A percentile compares a stretch with the other conserved stretches of the same genome.
Conservation (phyloP, 2,797 vertebrate genomes). For the Argyrosomus regius region DNA sequence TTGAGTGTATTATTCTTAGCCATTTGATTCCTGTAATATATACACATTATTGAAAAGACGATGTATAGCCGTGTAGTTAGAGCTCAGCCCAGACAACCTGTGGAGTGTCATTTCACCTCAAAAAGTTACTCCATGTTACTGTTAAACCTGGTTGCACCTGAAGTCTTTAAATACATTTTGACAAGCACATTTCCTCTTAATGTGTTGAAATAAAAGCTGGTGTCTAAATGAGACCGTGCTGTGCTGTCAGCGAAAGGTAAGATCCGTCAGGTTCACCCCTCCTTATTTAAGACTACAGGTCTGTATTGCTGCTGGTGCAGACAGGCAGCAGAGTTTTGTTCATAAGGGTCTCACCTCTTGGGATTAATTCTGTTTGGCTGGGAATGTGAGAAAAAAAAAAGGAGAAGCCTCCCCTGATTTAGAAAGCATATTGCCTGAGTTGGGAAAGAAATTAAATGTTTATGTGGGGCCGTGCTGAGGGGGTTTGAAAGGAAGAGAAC, state of each 20-base stretch:
- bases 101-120: slow-evolving; percentile 41
- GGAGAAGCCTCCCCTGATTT: slow-evolving; percentile 55
- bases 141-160: slow-evolving; percentile 43
- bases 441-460: slow-evolving; percentile 59
- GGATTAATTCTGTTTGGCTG: slow-evolving; percentile 53
- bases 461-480: slow-evolving; percentile 34
- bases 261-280: slow-evolving; percentile 37
- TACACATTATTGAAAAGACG: slow-evolving; percentile 47
- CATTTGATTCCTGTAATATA: slow-evolving; percentile 55
- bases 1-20: slow-evolving; percentile 44
- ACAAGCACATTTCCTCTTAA: slow-evolving; percentile 65
- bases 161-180: slow-evolving; percentile 61
- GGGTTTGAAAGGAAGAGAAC: slow-evolving; percentile 32
- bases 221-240: slow-evolving; percentile 55
- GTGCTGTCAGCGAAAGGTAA: slow-evolving; percentile 46
- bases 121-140: slow-evolving; percentile 40
- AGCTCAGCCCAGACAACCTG: slow-evolving; percentile 42
- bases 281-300: slow-evolving; percentile 36
- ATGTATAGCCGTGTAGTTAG: slow-evolving; percentile 25
- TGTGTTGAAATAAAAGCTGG: slow-evolving; percentile 46
- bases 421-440: slow-evolving; percentile 68
- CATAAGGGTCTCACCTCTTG: slow-evolving; percentile 32
- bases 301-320: slow-evolving; percentile 23
- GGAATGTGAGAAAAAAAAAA: slow-evolving; percentile 54
- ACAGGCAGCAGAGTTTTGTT: slow-evolving; percentile 31